Percentiles rank a stretch among this genome's conserved stretches.
Evolutionary conservation across 2,888 invertebrate species (phyloP).

Genomic region (Carcina quercana): DNA sequence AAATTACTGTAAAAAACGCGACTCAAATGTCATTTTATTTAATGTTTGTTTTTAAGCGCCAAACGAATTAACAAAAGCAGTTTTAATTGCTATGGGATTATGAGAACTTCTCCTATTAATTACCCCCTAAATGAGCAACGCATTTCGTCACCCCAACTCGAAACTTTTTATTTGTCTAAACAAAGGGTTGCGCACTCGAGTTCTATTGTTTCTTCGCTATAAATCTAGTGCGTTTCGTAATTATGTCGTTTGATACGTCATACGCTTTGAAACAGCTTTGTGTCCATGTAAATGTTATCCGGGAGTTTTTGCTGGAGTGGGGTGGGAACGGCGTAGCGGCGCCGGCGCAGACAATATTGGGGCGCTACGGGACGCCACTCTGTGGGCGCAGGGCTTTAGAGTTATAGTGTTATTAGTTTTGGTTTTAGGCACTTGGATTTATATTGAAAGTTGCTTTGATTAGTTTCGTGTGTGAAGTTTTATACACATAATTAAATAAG

Average conservation of each 20-base stretch:
- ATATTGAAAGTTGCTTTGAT: too few relatives aligned
- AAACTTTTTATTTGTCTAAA: slow-evolving; percentile 28
- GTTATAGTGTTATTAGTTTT: slow-evolving; percentile 25
- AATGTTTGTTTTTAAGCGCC: slow-evolving; percentile 35
- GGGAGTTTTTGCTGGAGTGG: slow-evolving; percentile 46
- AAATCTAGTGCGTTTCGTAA: slow-evolving; percentile 67
- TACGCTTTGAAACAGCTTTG: slow-evolving; percentile 65
- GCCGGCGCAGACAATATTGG: slow-evolving; percentile 41
- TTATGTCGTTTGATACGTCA: slow-evolving; percentile 67
- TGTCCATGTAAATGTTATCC: slow-evolving; percentile 60
- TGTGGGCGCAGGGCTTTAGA: slow-evolving; percentile 29
- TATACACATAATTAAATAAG: too few relatives aligned
- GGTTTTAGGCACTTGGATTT: too few relatives aligned
- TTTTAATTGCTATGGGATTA: slow-evolving; percentile 61
- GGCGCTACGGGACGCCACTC: slow-evolving; percentile 57
- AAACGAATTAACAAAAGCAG: slow-evolving; percentile 27
- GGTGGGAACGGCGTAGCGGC: slow-evolving; percentile 53
- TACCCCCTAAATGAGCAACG: slow-evolving; percentile 63
- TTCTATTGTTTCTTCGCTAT: slow-evolving; percentile 62
- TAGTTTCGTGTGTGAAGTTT: too few relatives aligned
- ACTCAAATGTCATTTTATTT: slow-evolving; percentile 38
- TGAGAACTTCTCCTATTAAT: slow-evolving; percentile 66
- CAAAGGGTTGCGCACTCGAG: slow-evolving; percentile 51
- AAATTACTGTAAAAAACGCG: too few relatives aligned
- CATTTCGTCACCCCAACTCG: slow-evolving; percentile 36